Base-by-base conservation (phyloP, 1,140 invertebrate species). In the Cherax destructor region DNA sequence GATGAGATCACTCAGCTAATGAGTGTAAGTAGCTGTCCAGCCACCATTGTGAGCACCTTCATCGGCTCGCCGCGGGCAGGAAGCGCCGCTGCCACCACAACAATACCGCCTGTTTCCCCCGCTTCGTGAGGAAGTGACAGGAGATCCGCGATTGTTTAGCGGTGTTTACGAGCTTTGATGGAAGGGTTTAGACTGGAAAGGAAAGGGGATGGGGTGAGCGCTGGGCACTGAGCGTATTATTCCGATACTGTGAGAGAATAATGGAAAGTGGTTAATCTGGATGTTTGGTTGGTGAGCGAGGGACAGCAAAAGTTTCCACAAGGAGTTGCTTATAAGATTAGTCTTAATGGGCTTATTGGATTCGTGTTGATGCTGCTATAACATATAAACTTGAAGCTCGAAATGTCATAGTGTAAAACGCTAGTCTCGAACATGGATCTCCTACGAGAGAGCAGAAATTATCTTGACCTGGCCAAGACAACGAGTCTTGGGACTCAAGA, bases 11-110 rank as follows among this genome's bases (percentile, higher is more conserved):
- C 52, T n/a, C 18, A 6, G 6, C 24, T 69, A 61, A 69, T 49
- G 47, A 50, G 61, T 10, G 41, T 74, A 85, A 72, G 61, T 84
- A 72, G 52, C 52, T n/a, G 61, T 21, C 61, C 13, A 16, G 30
- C 65, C 5, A 13, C 16, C 49, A 56, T 80, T 80, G 79, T 80
- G 21, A 56, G 21, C 79, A 56, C 16, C 24, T 47, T 69, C 24
- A 11, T 3, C 77, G 11, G 41, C 77, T 47, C 47, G 50, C 50
- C 47, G 18, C 79, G 49, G 79, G 79, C 79, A 80, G 79, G 79
- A 80, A 80, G 79, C 52, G 79, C 49, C 49, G 79, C 79, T 52
- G 79, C 49, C 16, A 4, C 5, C 79, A 24, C n/a, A n/a, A 80
- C 79, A 80, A 52, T 21, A 16, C 3, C 59, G 80, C n/a, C 52